Conservation (phyloP, 2,113 vertebrate genomes). For the Podarcis muralis region DNA sequence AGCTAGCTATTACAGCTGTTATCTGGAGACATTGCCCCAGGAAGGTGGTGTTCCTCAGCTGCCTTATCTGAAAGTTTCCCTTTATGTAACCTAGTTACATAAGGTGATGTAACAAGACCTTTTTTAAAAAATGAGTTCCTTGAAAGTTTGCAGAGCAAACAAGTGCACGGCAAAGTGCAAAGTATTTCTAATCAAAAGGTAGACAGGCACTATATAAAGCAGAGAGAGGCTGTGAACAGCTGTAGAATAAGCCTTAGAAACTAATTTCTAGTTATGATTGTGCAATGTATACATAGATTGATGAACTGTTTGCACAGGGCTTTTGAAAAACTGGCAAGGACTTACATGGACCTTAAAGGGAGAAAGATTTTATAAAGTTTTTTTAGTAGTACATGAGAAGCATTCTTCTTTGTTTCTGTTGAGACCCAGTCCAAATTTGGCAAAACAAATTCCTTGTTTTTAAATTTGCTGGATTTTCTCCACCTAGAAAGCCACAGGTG, state of each 20-base stretch:
- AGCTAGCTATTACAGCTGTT: background rate
- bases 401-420: background rate
- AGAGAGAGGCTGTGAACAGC: conserved; percentile 39
- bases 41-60: background rate
- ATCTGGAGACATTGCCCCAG: background rate
- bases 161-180: conserved; percentile 37
- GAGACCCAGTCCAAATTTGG: background rate
- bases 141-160: conserved; percentile 31
- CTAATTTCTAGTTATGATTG: background rate
- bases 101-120: background rate
- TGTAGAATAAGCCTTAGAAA: background rate
- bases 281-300: background rate
- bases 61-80: background rate
- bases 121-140: conserved; percentile 16
- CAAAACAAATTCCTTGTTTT: background rate
- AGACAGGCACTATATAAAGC: conserved; percentile 37
- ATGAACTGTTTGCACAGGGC: conserved; percentile 24
- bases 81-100: conserved; percentile 38
- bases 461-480: background rate
- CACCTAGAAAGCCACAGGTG: background rate
- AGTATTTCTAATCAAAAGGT: conserved; percentile 42
- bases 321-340: background rate
- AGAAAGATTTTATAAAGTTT: background rate
- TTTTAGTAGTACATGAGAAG: background rate
- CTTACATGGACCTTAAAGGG: background rate